A percentile compares a stretch with the other conserved stretches of the same genome.
These are phyloP conservation scores for Brachypteracias leptosomus DNA, from an alignment of 2,113 vertebrate species.

Conservation along the genomic window DNA sequence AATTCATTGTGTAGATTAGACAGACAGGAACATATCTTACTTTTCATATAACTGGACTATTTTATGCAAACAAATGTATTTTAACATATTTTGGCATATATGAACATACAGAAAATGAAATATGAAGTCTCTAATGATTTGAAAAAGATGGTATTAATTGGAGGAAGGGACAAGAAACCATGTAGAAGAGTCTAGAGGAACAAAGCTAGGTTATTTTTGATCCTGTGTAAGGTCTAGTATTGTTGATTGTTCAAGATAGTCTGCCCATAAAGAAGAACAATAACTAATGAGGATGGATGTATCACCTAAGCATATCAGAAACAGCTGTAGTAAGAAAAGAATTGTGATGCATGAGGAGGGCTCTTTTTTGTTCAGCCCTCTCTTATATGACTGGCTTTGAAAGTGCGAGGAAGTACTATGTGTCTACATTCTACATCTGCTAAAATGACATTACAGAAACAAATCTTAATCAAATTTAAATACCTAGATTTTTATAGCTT, in stretches of 20 bases:
- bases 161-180: background rate
- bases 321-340: conserved; percentile 40
- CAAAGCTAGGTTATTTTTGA: conserved; percentile 41
- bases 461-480: conserved; percentile 42
- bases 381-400: background rate
- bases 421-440: background rate
- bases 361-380: conserved; percentile 35
- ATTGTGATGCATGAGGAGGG: conserved; percentile 58
- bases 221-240: background rate
- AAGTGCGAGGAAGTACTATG: conserved; percentile 11
- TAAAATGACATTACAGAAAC: conserved; percentile 42
- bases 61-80: background rate
- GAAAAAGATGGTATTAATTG: conserved; percentile 27
- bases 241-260: conserved; percentile 46
- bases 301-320: conserved; percentile 67
- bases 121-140: background rate
- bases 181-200: background rate
- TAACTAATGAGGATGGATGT: conserved; percentile 72
- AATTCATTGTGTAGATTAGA: background rate
- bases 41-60: background rate
- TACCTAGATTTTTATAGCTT: background rate
- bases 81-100: background rate
- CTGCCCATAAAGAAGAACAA: conserved; percentile 59
- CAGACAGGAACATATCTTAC: background rate
- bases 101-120: conserved; percentile 23